Evolutionary conservation across 2,888 invertebrate genomes (phyloP).

Genomic region (Leptopterna dolabrata): DNA sequence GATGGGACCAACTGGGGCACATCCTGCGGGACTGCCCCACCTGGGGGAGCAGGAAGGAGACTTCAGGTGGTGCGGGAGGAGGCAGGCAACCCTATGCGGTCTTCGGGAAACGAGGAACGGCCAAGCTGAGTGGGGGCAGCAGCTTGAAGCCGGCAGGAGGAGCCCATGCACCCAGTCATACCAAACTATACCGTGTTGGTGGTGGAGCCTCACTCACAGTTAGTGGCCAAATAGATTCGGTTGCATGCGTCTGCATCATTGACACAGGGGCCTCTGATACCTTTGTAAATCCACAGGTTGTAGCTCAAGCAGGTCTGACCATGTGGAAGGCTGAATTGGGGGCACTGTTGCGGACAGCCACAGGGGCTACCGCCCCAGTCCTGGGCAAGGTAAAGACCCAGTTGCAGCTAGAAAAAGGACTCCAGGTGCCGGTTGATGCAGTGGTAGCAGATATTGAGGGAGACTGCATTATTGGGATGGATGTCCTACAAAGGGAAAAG

Average conservation of each 20-base stretch:
- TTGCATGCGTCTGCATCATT: not conserved
- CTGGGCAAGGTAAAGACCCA: not conserved
- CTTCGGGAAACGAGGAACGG: not conserved
- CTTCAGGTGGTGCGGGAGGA: no score
- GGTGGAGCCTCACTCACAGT: not conserved
- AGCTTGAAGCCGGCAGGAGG: not conserved
- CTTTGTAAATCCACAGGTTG: not conserved
- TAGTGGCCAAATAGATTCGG: not conserved
- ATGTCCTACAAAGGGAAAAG: not conserved
- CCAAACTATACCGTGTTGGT: not conserved
- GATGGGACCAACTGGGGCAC: no score
- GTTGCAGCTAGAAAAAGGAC: not conserved
- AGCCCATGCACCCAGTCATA: not conserved
- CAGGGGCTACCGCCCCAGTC: not conserved
- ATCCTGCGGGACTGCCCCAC: no score
- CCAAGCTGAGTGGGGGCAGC: not conserved
- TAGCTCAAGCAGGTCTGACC: not conserved
- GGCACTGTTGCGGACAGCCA: not conserved
- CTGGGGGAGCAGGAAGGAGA: no score
- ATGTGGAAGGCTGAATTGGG: not conserved
- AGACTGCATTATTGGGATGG: not conserved
- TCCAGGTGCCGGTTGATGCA: not conserved
- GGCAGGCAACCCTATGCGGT: not conserved
- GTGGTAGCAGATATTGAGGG: not conserved
- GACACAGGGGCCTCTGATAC: not conserved